A percentile compares a stretch with the other conserved stretches of the same genome.
Conservation (phyloP, 2,888 invertebrate genomes). For the Agrotis exclamationis region DNA sequence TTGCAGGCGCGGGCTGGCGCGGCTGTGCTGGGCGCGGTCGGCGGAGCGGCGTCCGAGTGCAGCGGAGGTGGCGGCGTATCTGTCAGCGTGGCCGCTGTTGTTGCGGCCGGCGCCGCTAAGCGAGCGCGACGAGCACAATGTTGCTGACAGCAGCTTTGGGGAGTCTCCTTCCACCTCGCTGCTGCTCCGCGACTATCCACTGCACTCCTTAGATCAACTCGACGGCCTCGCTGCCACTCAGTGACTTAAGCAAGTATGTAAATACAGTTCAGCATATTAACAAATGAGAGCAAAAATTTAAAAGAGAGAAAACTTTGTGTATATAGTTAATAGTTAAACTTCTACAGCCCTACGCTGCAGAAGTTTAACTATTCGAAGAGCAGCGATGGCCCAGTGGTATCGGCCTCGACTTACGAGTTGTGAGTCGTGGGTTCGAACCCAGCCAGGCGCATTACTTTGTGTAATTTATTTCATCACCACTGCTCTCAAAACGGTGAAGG, state of each 20-base stretch:
- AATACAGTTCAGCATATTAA: no score
- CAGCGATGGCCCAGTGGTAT: no score
- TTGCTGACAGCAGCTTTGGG: constrained; percentile 66
- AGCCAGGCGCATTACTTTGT: no score
- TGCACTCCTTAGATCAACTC: constrained; percentile 30
- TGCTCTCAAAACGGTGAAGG: no score
- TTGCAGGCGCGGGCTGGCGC: constrained; percentile 90
- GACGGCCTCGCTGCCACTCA: constrained; percentile 3
- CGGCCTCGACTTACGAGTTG: no score
- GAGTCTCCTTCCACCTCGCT: constrained; percentile 62
- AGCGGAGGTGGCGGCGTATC: constrained; percentile 93
- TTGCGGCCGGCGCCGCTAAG: constrained; percentile 68
- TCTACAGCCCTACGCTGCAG: no score
- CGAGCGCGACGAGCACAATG: constrained; percentile 59
- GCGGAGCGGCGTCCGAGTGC: constrained; percentile 93
- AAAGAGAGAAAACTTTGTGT: no score
- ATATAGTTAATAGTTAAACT: no score
- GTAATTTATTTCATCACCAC: no score
- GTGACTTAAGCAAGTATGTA: constrained; percentile 11
- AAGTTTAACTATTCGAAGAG: no score
- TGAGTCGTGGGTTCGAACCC: no score
- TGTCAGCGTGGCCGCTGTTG: constrained; percentile 93
- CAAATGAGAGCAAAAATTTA: no score
- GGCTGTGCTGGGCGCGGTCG: constrained; percentile 94
- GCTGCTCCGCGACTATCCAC: constrained; percentile 36